Percentiles rank a stretch among this genome's conserved stretches.
Conservation (phyloP, 2,888 invertebrate genomes). For the Enoplolaimus lenunculus region DNA sequence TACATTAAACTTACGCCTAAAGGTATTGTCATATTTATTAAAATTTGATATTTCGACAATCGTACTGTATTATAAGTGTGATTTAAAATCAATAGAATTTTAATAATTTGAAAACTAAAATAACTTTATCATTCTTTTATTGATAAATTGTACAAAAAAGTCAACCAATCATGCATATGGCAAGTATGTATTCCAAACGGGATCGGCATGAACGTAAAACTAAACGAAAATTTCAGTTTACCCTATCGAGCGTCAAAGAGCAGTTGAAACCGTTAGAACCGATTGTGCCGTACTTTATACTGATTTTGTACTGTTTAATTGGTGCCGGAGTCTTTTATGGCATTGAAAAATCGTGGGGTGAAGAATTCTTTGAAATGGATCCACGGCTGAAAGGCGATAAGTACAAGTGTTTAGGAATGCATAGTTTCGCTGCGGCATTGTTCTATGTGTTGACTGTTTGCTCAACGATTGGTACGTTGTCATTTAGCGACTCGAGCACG, state of each 20-base stretch:
- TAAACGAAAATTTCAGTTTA: neutral
- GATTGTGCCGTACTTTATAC: neutral
- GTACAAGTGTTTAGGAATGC: neutral
- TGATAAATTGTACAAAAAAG: neutral
- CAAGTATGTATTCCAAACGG: neutral
- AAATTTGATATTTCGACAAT: no score
- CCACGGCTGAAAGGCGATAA: neutral
- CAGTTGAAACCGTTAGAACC: neutral
- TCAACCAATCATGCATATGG: neutral
- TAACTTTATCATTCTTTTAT: neutral
- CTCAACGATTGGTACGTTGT: neutral
- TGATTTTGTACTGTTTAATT: neutral
- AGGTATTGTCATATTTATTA: no score
- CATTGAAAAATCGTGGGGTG: neutral
- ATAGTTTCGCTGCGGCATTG: neutral
- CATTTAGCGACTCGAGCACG: no score
- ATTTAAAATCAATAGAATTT: no score
- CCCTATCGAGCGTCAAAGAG: neutral
- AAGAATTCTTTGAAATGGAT: neutral
- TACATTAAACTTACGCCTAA: no score
- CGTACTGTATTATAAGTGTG: no score
- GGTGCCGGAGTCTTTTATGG: slow-evolving; percentile 2
- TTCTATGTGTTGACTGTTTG: slow-evolving; percentile 9
- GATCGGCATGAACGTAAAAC: neutral
- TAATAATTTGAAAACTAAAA: no score